Evolutionary conservation across 2,797 vertebrate species (phyloP).

Genomic region (Eleutherodactylus coqui): DNA sequence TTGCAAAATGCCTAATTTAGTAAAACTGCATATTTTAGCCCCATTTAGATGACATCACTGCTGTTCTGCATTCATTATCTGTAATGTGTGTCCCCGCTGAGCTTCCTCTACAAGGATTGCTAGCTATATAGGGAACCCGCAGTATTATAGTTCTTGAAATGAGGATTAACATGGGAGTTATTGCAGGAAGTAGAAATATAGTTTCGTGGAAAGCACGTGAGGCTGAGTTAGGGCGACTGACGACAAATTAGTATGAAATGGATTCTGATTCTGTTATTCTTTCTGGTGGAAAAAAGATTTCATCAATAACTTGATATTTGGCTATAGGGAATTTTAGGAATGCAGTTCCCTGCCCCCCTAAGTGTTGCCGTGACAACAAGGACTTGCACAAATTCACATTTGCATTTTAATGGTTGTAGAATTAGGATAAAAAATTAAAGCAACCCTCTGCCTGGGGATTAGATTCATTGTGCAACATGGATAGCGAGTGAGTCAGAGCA

Average conservation of each 20-base stretch:
- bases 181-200: neutral
- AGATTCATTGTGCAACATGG: slow-evolving; percentile 25
- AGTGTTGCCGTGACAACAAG: slow-evolving; percentile 72
- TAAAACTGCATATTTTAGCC: no score
- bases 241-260: slow-evolving; percentile 26
- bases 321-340: slow-evolving; percentile 49
- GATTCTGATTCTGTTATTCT: slow-evolving; percentile 12
- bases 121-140: neutral
- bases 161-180: neutral
- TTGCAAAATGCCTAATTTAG: no score
- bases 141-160: neutral
- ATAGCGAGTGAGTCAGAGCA: neutral
- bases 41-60: neutral
- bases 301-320: slow-evolving; percentile 54
- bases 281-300: slow-evolving; percentile 17
- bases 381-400: slow-evolving; percentile 71
- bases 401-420: slow-evolving; percentile 78
- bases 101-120: neutral
- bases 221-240: neutral
- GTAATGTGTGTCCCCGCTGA: neutral
- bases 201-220: slow-evolving; percentile 1
- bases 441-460: slow-evolving; percentile 63
- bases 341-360: slow-evolving; percentile 48
- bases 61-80: neutral
- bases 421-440: slow-evolving; percentile 76